Conservation (phyloP, 2,888 invertebrate genomes). For the Mongoloraphidia duomilia region DNA sequence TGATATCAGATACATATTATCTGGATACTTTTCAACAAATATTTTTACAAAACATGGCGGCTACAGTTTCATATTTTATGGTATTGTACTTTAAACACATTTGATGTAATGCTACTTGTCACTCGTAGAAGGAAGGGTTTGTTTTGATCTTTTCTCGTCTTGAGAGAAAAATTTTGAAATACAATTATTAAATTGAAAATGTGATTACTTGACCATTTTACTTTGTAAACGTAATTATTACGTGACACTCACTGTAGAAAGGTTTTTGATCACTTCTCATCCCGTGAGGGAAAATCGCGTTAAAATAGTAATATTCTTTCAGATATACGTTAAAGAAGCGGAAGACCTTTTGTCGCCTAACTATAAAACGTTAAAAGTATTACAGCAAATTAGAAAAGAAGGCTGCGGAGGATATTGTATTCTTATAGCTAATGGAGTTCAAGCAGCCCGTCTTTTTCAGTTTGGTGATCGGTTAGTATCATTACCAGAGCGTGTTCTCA, state of each 20-base stretch:
- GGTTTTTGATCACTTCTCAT: too few relatives aligned
- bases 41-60: slow-evolving; percentile 31
- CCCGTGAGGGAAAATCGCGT: too few relatives aligned
- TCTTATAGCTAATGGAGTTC: slow-evolving; percentile 54
- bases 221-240: too few relatives aligned
- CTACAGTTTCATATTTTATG: slow-evolving; percentile 35
- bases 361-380: slow-evolving; percentile 38
- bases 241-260: too few relatives aligned
- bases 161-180: too few relatives aligned
- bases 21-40: slow-evolving; percentile 35
- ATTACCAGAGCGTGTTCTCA: too few relatives aligned
- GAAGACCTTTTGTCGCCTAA: slow-evolving; percentile 52
- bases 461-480: slow-evolving; percentile 49
- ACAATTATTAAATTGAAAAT: too few relatives aligned
- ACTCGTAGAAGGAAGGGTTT: too few relatives aligned
- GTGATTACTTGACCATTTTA: too few relatives aligned
- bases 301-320: slow-evolving; percentile 13
- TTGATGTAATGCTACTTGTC: too few relatives aligned
- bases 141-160: too few relatives aligned
- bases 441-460: slow-evolving; percentile 48
- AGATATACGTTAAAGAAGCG: slow-evolving; percentile 43
- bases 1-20: slow-evolving; percentile 39
- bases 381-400: slow-evolving; percentile 41
- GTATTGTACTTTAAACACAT: slow-evolving; percentile 22
- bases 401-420: slow-evolving; percentile 60